Conservation (phyloP, 2,797 vertebrate genomes). For the Coccyzus lansbergi region DNA sequence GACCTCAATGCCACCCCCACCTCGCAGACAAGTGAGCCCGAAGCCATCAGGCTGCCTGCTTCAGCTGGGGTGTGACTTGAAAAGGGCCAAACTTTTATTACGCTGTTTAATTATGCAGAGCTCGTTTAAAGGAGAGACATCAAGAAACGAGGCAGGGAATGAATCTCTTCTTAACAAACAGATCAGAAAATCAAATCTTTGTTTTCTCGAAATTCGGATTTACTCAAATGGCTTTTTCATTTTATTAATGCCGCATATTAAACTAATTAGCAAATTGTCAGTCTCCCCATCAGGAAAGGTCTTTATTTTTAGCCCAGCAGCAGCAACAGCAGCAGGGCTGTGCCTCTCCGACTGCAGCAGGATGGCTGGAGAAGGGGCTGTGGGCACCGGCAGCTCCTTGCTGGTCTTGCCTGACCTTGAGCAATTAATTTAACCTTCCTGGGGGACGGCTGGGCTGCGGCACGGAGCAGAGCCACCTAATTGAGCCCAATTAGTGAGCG, state of each 20-base stretch:
- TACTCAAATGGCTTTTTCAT: conserved; percentile 65
- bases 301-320: conserved; percentile 46
- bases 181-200: conserved; percentile 72
- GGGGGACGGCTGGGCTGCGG: not conserved
- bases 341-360: not conserved
- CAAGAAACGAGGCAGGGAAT: conserved; percentile 45
- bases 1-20: not conserved
- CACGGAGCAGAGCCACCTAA: conserved; percentile 32
- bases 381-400: not conserved
- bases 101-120: conserved; percentile 56
- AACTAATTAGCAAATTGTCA: conserved; percentile 72
- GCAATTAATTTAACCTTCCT: conserved; percentile 46
- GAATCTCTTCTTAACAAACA: conserved; percentile 59
- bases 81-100: conserved; percentile 48
- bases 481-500: conserved; percentile 52
- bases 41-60: not conserved
- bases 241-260: conserved; percentile 72
- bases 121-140: conserved; percentile 52
- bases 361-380: not conserved
- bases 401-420: conserved; percentile 49
- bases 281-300: conserved; percentile 47
- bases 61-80: conserved; percentile 10
- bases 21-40: not conserved
- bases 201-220: conserved; percentile 75
- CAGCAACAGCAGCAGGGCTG: not conserved